These are phyloP conservation scores for Chascanopsetta lugubris DNA, from an alignment of 2,113 vertebrate species.

Conservation along the genomic window DNA sequence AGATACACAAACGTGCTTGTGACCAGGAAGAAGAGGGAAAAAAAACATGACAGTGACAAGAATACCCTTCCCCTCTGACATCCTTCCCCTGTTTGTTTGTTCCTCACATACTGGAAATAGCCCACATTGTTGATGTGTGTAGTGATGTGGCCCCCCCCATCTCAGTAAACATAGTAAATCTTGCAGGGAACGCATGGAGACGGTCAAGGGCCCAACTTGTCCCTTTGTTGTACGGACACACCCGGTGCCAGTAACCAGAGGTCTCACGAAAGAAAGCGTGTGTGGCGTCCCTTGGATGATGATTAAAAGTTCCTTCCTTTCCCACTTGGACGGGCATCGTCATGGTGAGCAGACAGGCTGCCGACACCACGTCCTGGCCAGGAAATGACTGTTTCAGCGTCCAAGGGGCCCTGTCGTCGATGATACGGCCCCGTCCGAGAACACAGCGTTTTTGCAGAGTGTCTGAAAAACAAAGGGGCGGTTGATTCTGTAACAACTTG, in stretches of 20 bases:
- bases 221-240: slow-evolving; percentile 37
- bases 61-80: slow-evolving; percentile 44
- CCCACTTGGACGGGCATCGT: slow-evolving; percentile 64
- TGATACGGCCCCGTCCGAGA: slow-evolving; percentile 13
- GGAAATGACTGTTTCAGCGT: slow-evolving; percentile 69
- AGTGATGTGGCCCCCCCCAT: slow-evolving; percentile 8
- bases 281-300: slow-evolving; percentile 66
- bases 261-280: slow-evolving; percentile 64
- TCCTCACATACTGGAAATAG: slow-evolving; percentile 57
- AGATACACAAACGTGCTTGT: slow-evolving; percentile 35
- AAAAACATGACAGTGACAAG: slow-evolving; percentile 36
- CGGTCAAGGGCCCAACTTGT: slow-evolving; percentile 21
- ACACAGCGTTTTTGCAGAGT: too few species aligned
- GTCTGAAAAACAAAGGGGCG: slow-evolving; percentile 17
- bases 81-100: slow-evolving; percentile 81
- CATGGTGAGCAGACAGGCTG: slow-evolving; percentile 77
- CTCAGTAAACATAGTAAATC: slow-evolving; percentile 52
- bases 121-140: slow-evolving; percentile 38
- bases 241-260: slow-evolving; percentile 52
- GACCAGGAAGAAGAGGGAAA: background rate
- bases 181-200: slow-evolving; percentile 33
- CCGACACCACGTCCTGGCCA: slow-evolving; percentile 66
- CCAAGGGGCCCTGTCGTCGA: slow-evolving; percentile 18
- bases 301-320: slow-evolving; percentile 81
- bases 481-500: slow-evolving; percentile 19